phyloP scores from a whole-genome alignment of 1,140 invertebrate species.

The Pseudomyrmex pallidus region DNA sequence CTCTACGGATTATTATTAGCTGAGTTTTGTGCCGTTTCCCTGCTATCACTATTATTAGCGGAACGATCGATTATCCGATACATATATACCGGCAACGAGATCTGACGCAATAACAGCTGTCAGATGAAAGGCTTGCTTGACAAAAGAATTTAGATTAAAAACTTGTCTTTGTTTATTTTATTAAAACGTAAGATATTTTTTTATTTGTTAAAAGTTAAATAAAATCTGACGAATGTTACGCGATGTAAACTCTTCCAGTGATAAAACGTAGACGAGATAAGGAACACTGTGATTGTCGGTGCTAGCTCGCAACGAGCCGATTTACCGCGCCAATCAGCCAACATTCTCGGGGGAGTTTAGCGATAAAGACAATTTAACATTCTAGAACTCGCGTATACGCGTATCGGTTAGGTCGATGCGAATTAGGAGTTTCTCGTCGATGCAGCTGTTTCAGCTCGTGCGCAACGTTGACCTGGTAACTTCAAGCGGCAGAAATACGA shows the following conservation, averaged over 20 bases:
- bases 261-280: background rate
- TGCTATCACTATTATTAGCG: slow-evolving; percentile 32
- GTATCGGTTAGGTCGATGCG: slow-evolving; percentile 13
- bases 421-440: slow-evolving; percentile 43
- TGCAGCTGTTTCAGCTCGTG: background rate
- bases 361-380: slow-evolving; percentile 41
- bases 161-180: background rate
- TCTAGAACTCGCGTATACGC: slow-evolving; percentile 7
- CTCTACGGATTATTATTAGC: slow-evolving; percentile 46
- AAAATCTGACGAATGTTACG: too few relatives aligned
- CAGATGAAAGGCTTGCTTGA: background rate
- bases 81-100: background rate
- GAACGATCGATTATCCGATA: slow-evolving; percentile 24
- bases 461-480: slow-evolving; percentile 20
- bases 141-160: background rate
- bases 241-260: too few relatives aligned
- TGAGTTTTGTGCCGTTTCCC: slow-evolving; percentile 46
- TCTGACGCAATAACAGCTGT: slow-evolving; percentile 5
- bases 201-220: background rate
- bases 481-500: slow-evolving; percentile 30
- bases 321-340: background rate
- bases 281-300: background rate
- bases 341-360: background rate
- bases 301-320: background rate
- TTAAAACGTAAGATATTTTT: background rate